Conservation (phyloP, 2,888 invertebrate species). For the Crepidodera aurea region DNA sequence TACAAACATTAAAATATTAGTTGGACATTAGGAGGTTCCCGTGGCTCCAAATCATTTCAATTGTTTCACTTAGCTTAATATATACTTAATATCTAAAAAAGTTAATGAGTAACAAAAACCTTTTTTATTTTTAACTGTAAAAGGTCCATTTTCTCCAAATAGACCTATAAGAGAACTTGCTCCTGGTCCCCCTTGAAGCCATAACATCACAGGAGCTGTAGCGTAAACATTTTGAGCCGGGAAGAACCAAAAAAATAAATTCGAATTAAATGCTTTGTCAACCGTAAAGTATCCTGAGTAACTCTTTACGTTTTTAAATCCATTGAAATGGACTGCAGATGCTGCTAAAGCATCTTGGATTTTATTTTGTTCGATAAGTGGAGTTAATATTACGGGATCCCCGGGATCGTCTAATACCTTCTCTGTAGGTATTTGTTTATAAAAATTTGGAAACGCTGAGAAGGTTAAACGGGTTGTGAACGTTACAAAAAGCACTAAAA, state of each 20-base stretch:
- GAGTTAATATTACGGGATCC: slow-evolving; percentile 78
- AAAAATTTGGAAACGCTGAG: slow-evolving; percentile 41
- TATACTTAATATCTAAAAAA: too few relatives aligned
- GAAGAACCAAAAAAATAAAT: slow-evolving; percentile 93
- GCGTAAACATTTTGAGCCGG: slow-evolving; percentile 70
- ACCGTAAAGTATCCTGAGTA: slow-evolving; percentile 87
- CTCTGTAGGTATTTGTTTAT: slow-evolving; percentile 38
- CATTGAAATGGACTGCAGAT: slow-evolving; percentile 66
- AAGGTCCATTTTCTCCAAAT: slow-evolving; percentile 81
- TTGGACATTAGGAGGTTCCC: too few relatives aligned
- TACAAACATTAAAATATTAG: too few relatives aligned
- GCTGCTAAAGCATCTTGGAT: slow-evolving; percentile 69
- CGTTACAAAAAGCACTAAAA: neutral
- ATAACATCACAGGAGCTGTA: slow-evolving; percentile 77
- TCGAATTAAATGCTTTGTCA: slow-evolving; percentile 77
- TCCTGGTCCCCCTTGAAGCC: slow-evolving; percentile 90
- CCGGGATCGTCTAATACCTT: slow-evolving; percentile 56
- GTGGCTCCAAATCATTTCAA: too few relatives aligned
- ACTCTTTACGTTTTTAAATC: slow-evolving; percentile 69
- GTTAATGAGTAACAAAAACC: too few relatives aligned
- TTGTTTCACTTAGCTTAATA: too few relatives aligned
- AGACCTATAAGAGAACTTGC: slow-evolving; percentile 81
- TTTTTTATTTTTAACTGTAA: slow-evolving; percentile 63
- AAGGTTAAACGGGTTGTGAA: neutral
- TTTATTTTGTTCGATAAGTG: slow-evolving; percentile 74